Base-by-base conservation (phyloP, 2,888 invertebrate species). In the Rotaria magnacalcarata region DNA sequence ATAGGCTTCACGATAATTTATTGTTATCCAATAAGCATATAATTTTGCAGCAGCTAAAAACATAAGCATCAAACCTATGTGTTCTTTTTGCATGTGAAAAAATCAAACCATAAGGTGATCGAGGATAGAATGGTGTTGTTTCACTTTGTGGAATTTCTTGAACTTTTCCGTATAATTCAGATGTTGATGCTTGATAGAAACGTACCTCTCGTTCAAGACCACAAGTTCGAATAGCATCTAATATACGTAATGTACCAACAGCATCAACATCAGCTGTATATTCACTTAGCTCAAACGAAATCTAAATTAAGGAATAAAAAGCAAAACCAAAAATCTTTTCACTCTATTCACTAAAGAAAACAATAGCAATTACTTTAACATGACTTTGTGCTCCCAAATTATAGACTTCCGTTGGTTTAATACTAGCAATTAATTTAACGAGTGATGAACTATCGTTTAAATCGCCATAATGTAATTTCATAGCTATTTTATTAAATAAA, bases 321-420 rank as follows among this genome's bases (percentile, higher is more conserved):
- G 3, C 24, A 10, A 5, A 34, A 34, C 34, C 34, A 34, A 34
- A 34, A 34, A 34, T 34, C 34, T 34, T 4, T 10, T 56, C 21
- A 21, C 21, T 56, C 34, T 34, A 10, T 84, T 43, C 8, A 19
- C 88, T 60, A 97, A 43, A 80, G 41, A 19, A 10, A 41, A 47
- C 43, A 0, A 41, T 41, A 41, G 11, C 4, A 52, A 8, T 47
- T 80, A 80, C 80, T 92, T 98, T 98, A 2, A 99, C 98, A 92
- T 99, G 99, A 88, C 97, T 97, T 91, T 99, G 98, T 0, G 99
- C 99, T 1, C 97, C 99, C 88, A 99, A 93, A 92, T 99, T 99
- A 91, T 99, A 99, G 88, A 99, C 95, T 92, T 99, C 99, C 60
- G 94, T 94, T 0, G 99, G 99, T 89, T 93, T 93, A 34, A 95